Conservation (phyloP, 2,797 vertebrate genomes). For the Emys orbicularis region DNA sequence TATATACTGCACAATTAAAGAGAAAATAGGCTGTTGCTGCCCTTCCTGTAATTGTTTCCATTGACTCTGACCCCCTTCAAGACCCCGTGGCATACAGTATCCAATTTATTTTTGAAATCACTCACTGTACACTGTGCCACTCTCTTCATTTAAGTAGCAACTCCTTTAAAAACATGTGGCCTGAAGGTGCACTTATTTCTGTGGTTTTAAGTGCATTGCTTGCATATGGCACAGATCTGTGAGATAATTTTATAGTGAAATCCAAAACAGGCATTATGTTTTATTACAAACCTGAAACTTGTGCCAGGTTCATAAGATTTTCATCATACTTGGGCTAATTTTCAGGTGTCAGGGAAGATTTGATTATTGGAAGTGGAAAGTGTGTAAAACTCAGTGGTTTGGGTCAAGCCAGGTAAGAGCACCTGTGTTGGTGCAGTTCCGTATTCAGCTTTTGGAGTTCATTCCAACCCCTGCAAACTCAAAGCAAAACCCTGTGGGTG, state of each 20-base stretch:
- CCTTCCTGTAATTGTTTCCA: neutral
- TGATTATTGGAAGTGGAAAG: neutral
- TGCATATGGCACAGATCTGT: accelerated
- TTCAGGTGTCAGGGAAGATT: neutral
- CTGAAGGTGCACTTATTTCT: neutral
- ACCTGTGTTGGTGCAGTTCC: neutral
- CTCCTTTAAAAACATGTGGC: neutral
- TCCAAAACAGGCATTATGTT: neutral
- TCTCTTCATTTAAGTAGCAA: neutral
- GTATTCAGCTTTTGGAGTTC: constrained; percentile 13
- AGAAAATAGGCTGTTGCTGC: neutral
- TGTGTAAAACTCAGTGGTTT: neutral
- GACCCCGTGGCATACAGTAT: neutral
- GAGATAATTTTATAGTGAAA: neutral
- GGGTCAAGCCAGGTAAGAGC: neutral
- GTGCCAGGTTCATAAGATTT: neutral
- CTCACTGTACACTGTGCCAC: neutral
- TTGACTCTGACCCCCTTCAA: neutral
- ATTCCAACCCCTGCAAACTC: neutral
- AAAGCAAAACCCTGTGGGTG: constrained; percentile 39
- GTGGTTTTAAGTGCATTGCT: neutral
- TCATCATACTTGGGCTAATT: neutral
- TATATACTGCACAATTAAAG: neutral
- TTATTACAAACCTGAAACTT: neutral
- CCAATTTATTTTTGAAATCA: accelerated